These are phyloP conservation scores for Pagetopsis macropterus DNA, from an alignment of 2,797 vertebrate genomes.

Conservation along the genomic window DNA sequence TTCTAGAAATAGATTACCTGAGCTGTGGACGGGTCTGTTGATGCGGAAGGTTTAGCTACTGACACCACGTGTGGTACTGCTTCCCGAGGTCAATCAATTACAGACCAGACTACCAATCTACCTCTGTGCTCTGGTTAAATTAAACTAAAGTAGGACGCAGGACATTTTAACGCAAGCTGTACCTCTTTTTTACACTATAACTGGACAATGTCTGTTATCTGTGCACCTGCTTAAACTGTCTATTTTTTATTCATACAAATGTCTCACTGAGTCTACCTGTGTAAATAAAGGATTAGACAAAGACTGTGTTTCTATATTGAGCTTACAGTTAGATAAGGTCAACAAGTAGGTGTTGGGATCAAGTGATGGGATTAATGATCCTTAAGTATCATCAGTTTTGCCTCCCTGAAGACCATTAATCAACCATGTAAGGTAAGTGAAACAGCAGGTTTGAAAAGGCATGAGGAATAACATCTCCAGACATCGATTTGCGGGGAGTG, in stretches of 20 bases:
- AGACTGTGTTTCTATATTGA: slow-evolving; percentile 26
- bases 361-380: slow-evolving; percentile 14
- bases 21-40: slow-evolving; percentile 48
- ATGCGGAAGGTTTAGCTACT: slow-evolving; percentile 54
- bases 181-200: no score
- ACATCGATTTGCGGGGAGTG: slow-evolving; percentile 32
- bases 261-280: no score
- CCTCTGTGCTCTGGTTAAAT: no score
- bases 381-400: not conserved
- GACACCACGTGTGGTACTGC: slow-evolving; percentile 45
- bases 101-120: not conserved
- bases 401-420: slow-evolving; percentile 8
- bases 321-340: slow-evolving; percentile 28
- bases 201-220: no score
- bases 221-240: no score
- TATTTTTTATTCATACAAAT: no score
- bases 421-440: slow-evolving; percentile 4
- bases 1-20: slow-evolving; percentile 62
- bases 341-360: slow-evolving; percentile 22
- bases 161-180: no score
- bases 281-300: no score
- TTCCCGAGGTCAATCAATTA: slow-evolving; percentile 42
- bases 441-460: slow-evolving; percentile 35
- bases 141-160: no score
- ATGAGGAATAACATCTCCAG: slow-evolving; percentile 3